These are phyloP conservation scores for Cololabis saira DNA, from an alignment of 2,113 vertebrate genomes.

Conservation along the genomic window DNA sequence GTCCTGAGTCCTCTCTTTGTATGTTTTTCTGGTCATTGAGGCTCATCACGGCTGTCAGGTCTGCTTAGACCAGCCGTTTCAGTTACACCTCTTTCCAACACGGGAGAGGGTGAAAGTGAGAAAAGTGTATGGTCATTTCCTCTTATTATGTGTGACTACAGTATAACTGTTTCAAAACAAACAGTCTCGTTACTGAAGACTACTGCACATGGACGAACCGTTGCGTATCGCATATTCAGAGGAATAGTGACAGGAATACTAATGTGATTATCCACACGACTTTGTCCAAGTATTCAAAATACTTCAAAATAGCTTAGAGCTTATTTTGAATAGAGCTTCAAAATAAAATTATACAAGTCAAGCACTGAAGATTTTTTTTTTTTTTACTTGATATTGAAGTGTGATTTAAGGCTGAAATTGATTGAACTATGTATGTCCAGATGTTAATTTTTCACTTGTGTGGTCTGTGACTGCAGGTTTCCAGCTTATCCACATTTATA, in stretches of 20 bases:
- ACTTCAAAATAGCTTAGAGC: no score
- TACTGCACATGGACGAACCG: conserved; percentile 29
- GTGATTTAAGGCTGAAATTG: not conserved
- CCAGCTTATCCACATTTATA: no score
- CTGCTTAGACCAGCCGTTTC: conserved; percentile 61
- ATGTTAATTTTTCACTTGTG: no score
- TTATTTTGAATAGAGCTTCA: no score
- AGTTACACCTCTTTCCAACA: conserved; percentile 63
- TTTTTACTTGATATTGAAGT: not conserved
- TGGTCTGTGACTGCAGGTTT: no score
- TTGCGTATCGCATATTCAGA: conserved; percentile 21
- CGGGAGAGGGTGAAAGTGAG: conserved; percentile 63
- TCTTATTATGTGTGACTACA: conserved; percentile 61
- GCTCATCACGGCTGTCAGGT: conserved; percentile 75
- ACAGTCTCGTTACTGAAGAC: conserved; percentile 57
- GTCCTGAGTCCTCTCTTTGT: conserved; percentile 64
- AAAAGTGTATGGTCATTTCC: conserved; percentile 74
- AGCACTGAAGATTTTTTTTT: not conserved
- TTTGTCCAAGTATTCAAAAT: not conserved
- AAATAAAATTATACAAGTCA: not conserved
- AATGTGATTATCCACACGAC: conserved; percentile 38
- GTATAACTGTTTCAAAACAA: conserved; percentile 71
- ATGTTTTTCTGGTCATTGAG: conserved; percentile 71
- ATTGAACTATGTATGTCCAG: not conserved
- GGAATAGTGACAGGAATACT: conserved; percentile 26